phyloP scores from a whole-genome alignment of 2,888 invertebrate species.

The Nomada fucata region DNA sequence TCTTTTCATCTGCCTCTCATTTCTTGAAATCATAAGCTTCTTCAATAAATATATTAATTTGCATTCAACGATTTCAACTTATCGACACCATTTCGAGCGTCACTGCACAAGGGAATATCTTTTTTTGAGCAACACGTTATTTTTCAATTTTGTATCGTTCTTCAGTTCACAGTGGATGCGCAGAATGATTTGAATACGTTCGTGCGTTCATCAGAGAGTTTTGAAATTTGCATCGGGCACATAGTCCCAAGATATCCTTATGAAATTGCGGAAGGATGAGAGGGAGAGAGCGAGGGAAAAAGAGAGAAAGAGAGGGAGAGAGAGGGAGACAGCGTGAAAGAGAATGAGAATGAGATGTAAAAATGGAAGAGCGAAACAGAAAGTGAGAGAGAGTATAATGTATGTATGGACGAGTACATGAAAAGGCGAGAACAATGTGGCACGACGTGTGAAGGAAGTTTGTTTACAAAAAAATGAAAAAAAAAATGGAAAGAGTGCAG shows the following conservation, averaged over 20 bases:
- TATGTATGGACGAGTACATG: constrained; percentile 47
- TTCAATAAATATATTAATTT: not conserved
- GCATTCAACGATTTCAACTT: not conserved
- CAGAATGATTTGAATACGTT: constrained; percentile 50
- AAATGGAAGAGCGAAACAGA: constrained; percentile 25
- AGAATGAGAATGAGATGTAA: constrained; percentile 17
- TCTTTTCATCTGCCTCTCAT: no score
- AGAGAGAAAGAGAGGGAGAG: constrained; percentile 26
- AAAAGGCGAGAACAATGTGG: constrained; percentile 29
- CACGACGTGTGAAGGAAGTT: constrained; percentile 35
- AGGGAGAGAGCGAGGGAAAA: constrained; percentile 16
- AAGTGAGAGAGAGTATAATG: constrained; percentile 41
- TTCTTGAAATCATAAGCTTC: no score
- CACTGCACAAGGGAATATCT: constrained; percentile 38
- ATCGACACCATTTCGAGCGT: constrained; percentile 47
- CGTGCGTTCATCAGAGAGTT: constrained; percentile 67
- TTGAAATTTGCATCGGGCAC: constrained; percentile 71
- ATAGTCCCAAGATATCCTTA: constrained; percentile 66
- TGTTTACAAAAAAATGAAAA: constrained; percentile 11
- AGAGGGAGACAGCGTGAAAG: not conserved
- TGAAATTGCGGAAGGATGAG: constrained; percentile 48
- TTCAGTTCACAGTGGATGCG: constrained; percentile 61
- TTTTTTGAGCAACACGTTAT: constrained; percentile 25
- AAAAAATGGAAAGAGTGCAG: constrained; percentile 30
- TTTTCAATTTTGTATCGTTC: constrained; percentile 51